Conservation (phyloP, 2,797 vertebrate species). For the Chaenodraco wilsoni region DNA sequence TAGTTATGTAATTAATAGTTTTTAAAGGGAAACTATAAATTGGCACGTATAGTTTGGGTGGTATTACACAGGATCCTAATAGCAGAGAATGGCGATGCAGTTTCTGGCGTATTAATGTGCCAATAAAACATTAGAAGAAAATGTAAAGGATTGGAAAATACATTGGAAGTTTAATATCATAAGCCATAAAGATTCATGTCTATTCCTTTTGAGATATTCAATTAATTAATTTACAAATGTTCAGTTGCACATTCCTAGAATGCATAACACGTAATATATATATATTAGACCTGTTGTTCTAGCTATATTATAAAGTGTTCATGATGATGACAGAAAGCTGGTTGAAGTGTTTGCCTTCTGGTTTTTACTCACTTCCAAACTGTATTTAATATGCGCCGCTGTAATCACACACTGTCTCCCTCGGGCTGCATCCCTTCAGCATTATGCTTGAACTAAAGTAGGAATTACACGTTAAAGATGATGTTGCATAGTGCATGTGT, state of each 20-base stretch:
- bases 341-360: conserved; percentile 35
- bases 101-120: conserved; percentile 14
- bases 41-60: no score
- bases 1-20: no score
- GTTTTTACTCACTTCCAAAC: conserved; percentile 30
- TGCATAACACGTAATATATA: not conserved
- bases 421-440: conserved; percentile 42
- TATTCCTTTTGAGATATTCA: conserved; percentile 8
- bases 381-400: conserved; percentile 38
- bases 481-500: conserved; percentile 43
- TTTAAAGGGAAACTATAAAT: no score
- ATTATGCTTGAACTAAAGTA: conserved; percentile 45
- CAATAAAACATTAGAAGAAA: conserved; percentile 2
- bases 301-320: conserved; percentile 22
- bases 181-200: conserved; percentile 8
- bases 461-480: conserved; percentile 54
- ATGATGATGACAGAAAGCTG: conserved; percentile 15
- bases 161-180: not conserved
- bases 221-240: conserved; percentile 1
- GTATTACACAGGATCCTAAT: no score
- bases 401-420: conserved; percentile 63
- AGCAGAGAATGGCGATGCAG: not conserved
- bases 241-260: not conserved
- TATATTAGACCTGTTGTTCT: conserved; percentile 23
- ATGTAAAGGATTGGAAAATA: not conserved